Conservation (phyloP, 2,113 vertebrate genomes). For the Nycticryphes semicollaris region DNA sequence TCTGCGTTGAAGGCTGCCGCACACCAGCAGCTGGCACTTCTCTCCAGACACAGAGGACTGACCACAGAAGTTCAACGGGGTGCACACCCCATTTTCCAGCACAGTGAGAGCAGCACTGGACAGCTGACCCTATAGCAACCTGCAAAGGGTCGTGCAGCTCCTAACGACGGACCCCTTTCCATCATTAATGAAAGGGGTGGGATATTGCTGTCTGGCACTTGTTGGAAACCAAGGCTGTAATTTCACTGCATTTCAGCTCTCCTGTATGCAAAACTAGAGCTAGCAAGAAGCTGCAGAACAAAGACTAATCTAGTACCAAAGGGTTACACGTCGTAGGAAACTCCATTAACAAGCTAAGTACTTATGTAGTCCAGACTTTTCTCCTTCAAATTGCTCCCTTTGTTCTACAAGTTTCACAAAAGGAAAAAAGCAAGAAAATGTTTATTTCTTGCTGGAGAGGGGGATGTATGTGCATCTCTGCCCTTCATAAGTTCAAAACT, state of each 20-base stretch:
- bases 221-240: neutral
- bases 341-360: neutral
- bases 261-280: neutral
- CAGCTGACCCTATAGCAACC: neutral
- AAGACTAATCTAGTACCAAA: neutral
- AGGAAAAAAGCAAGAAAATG: neutral
- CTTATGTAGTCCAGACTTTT: neutral
- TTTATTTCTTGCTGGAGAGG: neutral
- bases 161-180: neutral
- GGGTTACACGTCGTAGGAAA: neutral
- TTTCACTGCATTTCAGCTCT: neutral
- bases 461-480: neutral
- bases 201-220: neutral
- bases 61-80: neutral
- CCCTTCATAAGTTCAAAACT: neutral
- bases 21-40: neutral
- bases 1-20: neutral
- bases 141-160: neutral
- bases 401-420: neutral
- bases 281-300: neutral
- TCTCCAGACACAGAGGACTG: neutral
- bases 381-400: neutral
- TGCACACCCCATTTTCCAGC: neutral
- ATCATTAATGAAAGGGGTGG: neutral
- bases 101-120: neutral